Evolutionary conservation across 1,140 invertebrate genomes (phyloP).

Genomic region (Andricus grossulariae): DNA sequence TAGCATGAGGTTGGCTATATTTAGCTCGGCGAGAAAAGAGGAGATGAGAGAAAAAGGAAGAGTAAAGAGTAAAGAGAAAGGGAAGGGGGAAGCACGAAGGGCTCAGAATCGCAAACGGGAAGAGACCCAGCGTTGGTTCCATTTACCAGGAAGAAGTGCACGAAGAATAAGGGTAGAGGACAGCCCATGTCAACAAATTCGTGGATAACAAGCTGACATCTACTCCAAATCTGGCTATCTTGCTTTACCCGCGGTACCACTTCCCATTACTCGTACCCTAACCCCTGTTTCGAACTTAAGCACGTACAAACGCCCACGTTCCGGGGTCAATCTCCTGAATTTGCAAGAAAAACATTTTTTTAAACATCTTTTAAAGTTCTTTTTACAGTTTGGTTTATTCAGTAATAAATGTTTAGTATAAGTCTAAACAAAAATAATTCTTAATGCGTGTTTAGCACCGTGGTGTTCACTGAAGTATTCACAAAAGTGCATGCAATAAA

Average conservation of each 20-base stretch:
- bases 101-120: slow-evolving; percentile 31
- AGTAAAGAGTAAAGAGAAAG: background rate
- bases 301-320: slow-evolving; percentile 21
- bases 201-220: slow-evolving; percentile 25
- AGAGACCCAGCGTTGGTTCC: background rate
- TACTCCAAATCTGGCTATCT: slow-evolving; percentile 45
- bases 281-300: slow-evolving; percentile 5
- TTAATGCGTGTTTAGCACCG: too few species aligned
- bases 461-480: too few species aligned
- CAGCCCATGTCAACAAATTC: slow-evolving; percentile 5
- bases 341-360: background rate
- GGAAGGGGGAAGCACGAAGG: background rate
- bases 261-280: slow-evolving; percentile 31
- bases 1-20: slow-evolving; percentile 62
- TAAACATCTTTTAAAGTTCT: background rate
- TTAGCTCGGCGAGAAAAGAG: slow-evolving; percentile 57
- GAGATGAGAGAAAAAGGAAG: slow-evolving; percentile 33
- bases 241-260: slow-evolving; percentile 14
- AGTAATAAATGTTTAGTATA: too few species aligned
- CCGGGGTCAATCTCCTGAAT: slow-evolving; percentile 7
- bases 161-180: background rate
- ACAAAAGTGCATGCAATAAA: too few species aligned
- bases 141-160: slow-evolving; percentile 16
- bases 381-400: background rate
- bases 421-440: too few species aligned